These are phyloP conservation scores for Orchesella flavescens DNA, from an alignment of 2,888 invertebrate species.

Conservation along the genomic window DNA sequence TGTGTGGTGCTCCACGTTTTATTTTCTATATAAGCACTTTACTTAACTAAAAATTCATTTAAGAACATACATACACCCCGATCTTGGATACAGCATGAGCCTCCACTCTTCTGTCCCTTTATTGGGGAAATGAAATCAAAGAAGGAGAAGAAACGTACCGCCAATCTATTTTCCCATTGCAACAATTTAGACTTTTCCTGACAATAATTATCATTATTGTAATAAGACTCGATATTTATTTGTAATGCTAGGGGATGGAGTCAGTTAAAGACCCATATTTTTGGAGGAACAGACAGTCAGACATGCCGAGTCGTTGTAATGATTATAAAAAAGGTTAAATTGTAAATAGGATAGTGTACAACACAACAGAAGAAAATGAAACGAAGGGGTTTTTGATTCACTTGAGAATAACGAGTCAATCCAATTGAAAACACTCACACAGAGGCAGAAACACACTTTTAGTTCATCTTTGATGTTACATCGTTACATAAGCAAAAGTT, in stretches of 20 bases:
- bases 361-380: neutral
- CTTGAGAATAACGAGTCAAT: slow-evolving; percentile 59
- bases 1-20: too few species aligned
- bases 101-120: slow-evolving; percentile 10
- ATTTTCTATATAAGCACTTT: neutral
- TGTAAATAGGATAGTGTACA: too few species aligned
- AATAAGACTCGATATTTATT: slow-evolving; percentile 38
- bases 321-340: too few species aligned
- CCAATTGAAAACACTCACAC: slow-evolving; percentile 56
- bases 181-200: slow-evolving; percentile 19
- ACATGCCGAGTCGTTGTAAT: neutral
- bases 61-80: neutral
- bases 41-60: neutral
- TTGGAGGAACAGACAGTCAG: neutral
- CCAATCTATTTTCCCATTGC: slow-evolving; percentile 35
- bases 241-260: slow-evolving; percentile 27
- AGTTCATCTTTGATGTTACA: neutral
- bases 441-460: slow-evolving; percentile 27
- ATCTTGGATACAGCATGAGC: neutral
- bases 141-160: slow-evolving; percentile 59
- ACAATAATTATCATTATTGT: slow-evolving; percentile 44
- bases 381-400: slow-evolving; percentile 48
- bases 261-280: slow-evolving; percentile 19
- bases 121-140: slow-evolving; percentile 29
- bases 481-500: too few species aligned